Conservation (phyloP, 1,140 invertebrate species). For the Dendrolimus punctatus region DNA sequence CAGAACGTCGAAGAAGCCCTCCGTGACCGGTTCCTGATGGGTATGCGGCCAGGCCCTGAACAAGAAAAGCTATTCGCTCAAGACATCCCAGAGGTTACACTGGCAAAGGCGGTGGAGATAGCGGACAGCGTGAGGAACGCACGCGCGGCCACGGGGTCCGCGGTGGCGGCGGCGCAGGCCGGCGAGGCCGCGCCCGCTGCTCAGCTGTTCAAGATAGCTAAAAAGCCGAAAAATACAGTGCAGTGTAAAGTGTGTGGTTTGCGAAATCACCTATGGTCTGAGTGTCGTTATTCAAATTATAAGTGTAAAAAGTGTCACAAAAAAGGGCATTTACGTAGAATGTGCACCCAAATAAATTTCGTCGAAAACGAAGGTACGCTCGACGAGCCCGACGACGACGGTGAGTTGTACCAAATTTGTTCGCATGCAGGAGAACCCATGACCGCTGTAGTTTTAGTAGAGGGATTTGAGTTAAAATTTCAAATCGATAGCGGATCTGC, state of each 20-base stretch:
- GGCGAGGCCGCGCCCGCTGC: not conserved
- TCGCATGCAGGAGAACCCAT: constrained; percentile 9
- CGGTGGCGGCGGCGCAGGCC: not conserved
- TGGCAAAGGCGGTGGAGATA: not conserved
- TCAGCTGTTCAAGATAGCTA: constrained; percentile 5
- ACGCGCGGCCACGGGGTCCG: not conserved
- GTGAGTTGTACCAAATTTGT: constrained; percentile 10
- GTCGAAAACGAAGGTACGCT: not conserved
- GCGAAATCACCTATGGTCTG: constrained; percentile 1
- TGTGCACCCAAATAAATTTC: constrained; percentile 8
- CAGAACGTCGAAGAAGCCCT: constrained; percentile 15
- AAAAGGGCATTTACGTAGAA: constrained; percentile 8
- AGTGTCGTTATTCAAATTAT: constrained; percentile 2
- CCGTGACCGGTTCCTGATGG: no score
- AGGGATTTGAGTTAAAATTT: constrained; percentile 7
- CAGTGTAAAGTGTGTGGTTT: constrained; percentile 8
- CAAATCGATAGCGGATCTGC: constrained; percentile 13
- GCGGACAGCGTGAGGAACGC: not conserved
- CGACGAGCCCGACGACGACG: constrained; percentile 1
- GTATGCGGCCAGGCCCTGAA: constrained; percentile 7
- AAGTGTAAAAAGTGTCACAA: constrained; percentile 7
- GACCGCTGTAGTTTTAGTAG: constrained; percentile 3
- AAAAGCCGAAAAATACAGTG: not conserved
- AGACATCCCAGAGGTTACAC: not conserved
- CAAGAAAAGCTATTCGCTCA: constrained; percentile 9